Evolutionary conservation across 2,888 invertebrate species (phyloP), one percentile per base, ranked within the genome.

Genomic region (Ecliptopera silaceata): DNA sequence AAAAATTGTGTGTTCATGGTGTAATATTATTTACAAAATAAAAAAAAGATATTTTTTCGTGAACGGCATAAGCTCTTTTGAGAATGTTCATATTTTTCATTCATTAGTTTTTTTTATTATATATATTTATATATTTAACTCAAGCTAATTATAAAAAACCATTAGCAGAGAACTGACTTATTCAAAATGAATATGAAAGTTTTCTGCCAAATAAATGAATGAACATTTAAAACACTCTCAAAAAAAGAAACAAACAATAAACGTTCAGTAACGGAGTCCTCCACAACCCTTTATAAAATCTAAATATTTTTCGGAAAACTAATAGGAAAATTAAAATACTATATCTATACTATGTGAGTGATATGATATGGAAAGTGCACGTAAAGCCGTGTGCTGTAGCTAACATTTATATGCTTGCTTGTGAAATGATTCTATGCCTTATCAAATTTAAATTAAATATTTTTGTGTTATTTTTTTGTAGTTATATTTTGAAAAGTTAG

Each of bases 271-370:
- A 43, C 38, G 79, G 80, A 83, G 84, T 86, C 87, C 80, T 90
- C 90, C 90, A 90, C 90, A 90, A 90, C 90, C 91, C 88, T 89
- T 90, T 63, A 13, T 56, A 55, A 50, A 44, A 49, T 50, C 38
- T 46, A n/a, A 56, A 46, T 50, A 60, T 45, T 56, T 36, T 45
- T 57, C 49, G 41, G 61, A 41, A 59, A 34, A 54, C 53, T 59
- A 65, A 51, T 38, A 61, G 44, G n/a, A 49, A 63, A 58, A 56
- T 51, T 48, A 52, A 48, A 49, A 49, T 58, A 58, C 39, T 57
- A 54, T 58, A 52, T 39, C 48, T 63, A 65, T 48, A 38, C 57
- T 65, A 61, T 53, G 64, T 69, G 63, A 61, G 67, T 73, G 71
- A 66, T 54, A 55, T 66, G 69, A 64, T 54, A 59, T 71, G 72